These are phyloP conservation scores for Drosophila paracracens DNA, from an alignment of 2,888 invertebrate species.

Conservation along the genomic window DNA sequence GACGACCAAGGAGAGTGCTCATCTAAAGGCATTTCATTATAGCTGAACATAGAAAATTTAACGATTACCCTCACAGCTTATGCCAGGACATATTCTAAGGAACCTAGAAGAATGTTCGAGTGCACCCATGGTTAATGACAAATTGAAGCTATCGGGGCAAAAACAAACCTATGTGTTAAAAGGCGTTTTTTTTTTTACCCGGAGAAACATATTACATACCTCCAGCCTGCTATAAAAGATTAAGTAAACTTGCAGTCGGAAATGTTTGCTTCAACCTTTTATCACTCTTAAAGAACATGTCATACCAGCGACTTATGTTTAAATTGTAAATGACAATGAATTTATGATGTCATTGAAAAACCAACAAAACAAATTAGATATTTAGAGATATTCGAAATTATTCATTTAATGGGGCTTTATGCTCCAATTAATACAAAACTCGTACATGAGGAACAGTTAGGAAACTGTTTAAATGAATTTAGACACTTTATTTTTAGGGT, in stretches of 20 bases:
- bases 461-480: background rate
- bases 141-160: background rate
- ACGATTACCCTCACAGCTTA: background rate
- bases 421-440: background rate
- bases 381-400: background rate
- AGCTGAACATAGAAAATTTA: too few relatives aligned
- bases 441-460: background rate
- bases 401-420: background rate
- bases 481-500: background rate
- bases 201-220: background rate
- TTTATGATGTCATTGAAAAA: background rate
- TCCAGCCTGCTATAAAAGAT: background rate
- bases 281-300: background rate
- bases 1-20: background rate
- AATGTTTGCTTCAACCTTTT: background rate
- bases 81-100: background rate
- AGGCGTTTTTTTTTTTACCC: too few relatives aligned
- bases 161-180: background rate
- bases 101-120: background rate
- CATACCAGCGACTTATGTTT: background rate
- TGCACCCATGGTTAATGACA: too few relatives aligned
- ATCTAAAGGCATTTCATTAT: too few relatives aligned
- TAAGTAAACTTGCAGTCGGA: background rate
- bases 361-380: background rate
- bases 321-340: background rate